Conservation (phyloP, 2,888 invertebrate genomes). For the Ischnura elegans region DNA sequence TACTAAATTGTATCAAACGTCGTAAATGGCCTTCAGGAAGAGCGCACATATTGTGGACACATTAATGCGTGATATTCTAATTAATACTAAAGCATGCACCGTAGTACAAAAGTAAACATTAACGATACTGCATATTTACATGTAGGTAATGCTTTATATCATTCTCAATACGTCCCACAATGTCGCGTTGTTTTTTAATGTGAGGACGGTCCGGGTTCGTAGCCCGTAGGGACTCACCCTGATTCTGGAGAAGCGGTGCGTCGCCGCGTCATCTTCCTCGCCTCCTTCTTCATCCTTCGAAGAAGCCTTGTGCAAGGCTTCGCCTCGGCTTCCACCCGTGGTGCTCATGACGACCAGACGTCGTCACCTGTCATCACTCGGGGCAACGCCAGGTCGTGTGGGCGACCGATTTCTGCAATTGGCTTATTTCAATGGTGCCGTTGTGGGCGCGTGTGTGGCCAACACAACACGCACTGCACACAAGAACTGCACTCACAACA, state of each 20-base stretch:
- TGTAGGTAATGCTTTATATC: too few relatives aligned
- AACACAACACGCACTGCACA: neutral
- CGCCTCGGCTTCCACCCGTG: neutral
- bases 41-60: too few relatives aligned
- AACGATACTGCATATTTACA: too few relatives aligned
- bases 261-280: neutral
- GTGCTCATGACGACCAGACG: neutral
- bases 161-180: too few relatives aligned
- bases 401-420: neutral
- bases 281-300: neutral
- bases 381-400: neutral
- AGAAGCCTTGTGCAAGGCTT: neutral
- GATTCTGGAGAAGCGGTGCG: neutral
- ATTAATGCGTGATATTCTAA: too few relatives aligned
- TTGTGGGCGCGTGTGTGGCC: neutral
- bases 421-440: neutral
- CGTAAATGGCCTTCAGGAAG: too few relatives aligned
- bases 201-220: too few relatives aligned
- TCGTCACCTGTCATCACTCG: conserved; percentile 27
- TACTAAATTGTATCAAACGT: too few relatives aligned
- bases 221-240: conserved; percentile 22
- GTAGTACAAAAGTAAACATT: too few relatives aligned
- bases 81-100: too few relatives aligned
- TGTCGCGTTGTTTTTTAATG: too few relatives aligned
- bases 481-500: neutral